Conservation (phyloP, 2,113 vertebrate genomes). For the Siniperca chuatsi region DNA sequence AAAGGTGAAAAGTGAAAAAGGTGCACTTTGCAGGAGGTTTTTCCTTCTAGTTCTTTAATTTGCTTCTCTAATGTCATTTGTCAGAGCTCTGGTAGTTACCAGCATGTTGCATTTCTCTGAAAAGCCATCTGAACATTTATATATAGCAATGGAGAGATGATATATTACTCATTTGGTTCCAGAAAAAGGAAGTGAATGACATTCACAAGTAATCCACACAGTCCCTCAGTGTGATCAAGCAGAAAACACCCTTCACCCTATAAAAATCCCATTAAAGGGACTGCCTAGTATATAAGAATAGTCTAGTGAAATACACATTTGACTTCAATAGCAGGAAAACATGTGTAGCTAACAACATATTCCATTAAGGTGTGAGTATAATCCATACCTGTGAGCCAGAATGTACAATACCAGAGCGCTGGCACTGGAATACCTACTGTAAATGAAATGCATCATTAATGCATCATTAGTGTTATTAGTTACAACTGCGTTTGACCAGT, state of each 20-base stretch:
- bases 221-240: not conserved
- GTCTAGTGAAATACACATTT: not conserved
- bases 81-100: not conserved
- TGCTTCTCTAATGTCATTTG: not conserved
- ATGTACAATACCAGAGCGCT: not conserved
- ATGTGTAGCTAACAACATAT: not conserved
- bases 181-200: not conserved
- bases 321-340: not conserved
- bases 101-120: slow-evolving; percentile 1
- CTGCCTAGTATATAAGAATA: not conserved
- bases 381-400: not conserved
- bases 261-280: not conserved
- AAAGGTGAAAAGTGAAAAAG: not conserved
- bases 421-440: not conserved
- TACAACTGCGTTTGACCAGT: not conserved
- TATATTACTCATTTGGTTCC: not conserved
- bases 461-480: not conserved
- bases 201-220: not conserved
- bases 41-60: not conserved
- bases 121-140: not conserved
- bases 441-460: not conserved
- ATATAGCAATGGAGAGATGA: not conserved
- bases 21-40: not conserved
- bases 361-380: not conserved
- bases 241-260: not conserved